phyloP scores from a whole-genome alignment of 2,113 vertebrate species.

The Alosa alosa region DNA sequence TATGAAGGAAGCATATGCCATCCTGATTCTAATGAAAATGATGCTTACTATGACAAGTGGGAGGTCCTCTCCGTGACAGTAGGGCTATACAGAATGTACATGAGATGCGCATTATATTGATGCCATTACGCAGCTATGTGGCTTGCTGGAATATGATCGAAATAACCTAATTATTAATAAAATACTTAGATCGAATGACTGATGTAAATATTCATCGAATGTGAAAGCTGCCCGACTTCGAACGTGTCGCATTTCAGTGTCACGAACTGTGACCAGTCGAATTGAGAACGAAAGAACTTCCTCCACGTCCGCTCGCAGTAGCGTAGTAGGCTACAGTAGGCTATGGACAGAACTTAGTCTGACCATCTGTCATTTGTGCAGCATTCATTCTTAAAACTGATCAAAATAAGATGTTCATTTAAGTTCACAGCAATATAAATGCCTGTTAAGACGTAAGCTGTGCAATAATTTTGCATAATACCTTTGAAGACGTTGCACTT shows the following conservation, averaged over 20 bases:
- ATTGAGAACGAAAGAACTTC: background rate
- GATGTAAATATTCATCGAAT: background rate
- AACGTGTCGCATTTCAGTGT: slow-evolving; percentile 1
- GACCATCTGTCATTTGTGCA: background rate
- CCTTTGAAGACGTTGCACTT: too few species aligned
- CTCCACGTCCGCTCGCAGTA: background rate
- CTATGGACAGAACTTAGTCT: background rate
- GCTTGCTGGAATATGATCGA: background rate
- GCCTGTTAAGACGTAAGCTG: too few species aligned
- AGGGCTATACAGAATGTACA: background rate
- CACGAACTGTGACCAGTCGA: background rate
- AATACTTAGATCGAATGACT: background rate
- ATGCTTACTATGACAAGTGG: slow-evolving; percentile 35
- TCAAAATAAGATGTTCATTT: too few species aligned
- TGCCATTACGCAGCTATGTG: background rate
- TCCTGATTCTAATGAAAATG: slow-evolving; percentile 16
- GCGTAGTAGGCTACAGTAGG: background rate
- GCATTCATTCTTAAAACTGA: background rate
- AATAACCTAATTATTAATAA: background rate
- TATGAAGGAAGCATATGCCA: background rate
- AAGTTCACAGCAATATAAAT: too few species aligned
- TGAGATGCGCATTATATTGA: background rate
- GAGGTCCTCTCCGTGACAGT: slow-evolving; percentile 17
- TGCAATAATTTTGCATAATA: too few species aligned
- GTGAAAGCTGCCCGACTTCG: background rate